phyloP scores from a whole-genome alignment of 2,113 vertebrate genomes.

The Nicator chloris region DNA sequence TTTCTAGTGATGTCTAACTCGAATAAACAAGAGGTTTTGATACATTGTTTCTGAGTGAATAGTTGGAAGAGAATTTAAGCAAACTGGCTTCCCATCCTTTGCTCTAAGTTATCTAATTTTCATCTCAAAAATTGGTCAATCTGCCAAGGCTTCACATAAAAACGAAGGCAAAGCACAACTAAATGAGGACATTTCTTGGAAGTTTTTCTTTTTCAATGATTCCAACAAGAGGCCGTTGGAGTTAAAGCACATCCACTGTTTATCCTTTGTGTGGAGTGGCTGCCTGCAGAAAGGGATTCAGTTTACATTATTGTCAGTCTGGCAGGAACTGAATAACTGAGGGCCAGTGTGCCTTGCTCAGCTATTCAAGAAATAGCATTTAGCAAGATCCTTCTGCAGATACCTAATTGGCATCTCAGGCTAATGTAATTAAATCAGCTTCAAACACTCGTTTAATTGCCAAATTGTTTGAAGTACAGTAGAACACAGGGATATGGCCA shows the following conservation, averaged over 20 bases:
- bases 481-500: neutral
- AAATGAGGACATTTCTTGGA: neutral
- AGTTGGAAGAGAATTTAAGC: neutral
- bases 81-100: neutral
- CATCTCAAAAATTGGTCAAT: neutral
- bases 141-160: neutral
- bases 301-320: slow-evolving; percentile 3
- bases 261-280: neutral
- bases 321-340: neutral
- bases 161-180: neutral
- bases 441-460: neutral
- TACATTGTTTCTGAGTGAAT: neutral
- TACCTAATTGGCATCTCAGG: neutral
- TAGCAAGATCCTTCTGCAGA: neutral
- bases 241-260: neutral
- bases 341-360: neutral
- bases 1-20: neutral
- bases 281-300: neutral
- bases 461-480: neutral
- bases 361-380: neutral
- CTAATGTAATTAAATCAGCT: slow-evolving; percentile 1
- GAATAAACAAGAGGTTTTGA: neutral
- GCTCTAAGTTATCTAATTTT: neutral
- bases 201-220: neutral
- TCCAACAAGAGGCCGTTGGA: neutral